These are phyloP conservation scores for Mus spretus DNA, from an alignment of 2,797 vertebrate species.

Conservation along the genomic window DNA sequence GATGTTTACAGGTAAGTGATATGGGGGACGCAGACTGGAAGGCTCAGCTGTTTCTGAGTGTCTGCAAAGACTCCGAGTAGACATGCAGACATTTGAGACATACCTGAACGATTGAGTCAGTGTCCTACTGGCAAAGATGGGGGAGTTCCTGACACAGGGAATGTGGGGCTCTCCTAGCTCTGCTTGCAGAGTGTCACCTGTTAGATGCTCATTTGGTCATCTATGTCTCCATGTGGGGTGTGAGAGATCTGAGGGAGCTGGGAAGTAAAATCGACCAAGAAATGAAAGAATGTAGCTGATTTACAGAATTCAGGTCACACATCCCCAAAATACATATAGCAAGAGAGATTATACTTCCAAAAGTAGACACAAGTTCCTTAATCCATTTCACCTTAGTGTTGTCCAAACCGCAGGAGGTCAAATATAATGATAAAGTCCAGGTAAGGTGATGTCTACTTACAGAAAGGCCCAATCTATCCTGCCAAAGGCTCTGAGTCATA, in stretches of 20 bases:
- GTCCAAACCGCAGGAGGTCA: background rate
- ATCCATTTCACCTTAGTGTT: background rate
- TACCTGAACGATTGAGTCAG: background rate
- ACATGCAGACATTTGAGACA: background rate
- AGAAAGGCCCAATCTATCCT: background rate
- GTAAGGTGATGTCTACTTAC: background rate
- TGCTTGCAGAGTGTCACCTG: background rate
- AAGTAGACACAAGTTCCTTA: background rate
- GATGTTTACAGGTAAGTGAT: conserved; percentile 59
- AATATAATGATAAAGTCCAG: background rate
- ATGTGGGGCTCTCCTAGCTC: background rate
- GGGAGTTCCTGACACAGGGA: background rate
- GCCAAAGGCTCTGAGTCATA: background rate
- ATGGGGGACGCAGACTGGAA: background rate
- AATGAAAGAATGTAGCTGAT: background rate
- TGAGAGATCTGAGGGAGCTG: background rate
- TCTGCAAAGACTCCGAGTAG: background rate
- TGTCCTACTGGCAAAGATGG: background rate
- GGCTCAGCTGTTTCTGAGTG: background rate
- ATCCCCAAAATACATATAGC: background rate
- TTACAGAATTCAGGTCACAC: background rate
- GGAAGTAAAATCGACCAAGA: background rate
- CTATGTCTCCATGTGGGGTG: background rate
- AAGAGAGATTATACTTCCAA: background rate
- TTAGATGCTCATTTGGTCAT: background rate